Base-by-base conservation (phyloP, 2,888 invertebrate species). In the Ornithoptera alexandrae region DNA sequence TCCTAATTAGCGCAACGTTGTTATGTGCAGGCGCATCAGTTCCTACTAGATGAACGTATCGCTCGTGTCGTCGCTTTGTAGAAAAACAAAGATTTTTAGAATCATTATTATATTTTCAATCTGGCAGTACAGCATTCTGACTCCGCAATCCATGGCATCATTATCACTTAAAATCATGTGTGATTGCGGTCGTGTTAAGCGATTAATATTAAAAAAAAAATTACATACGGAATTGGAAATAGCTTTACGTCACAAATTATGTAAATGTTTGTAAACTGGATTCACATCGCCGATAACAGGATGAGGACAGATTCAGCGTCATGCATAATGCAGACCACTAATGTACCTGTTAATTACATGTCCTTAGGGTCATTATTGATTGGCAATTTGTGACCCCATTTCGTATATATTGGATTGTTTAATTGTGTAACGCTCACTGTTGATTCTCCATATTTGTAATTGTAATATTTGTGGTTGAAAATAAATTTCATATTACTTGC, bases 311-410 rank as follows among this genome's bases (percentile, higher is more conserved):
- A 87, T 85, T 86, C 83, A 76, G 78, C 78, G 79, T 81, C 82
- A 88, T 89, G 87, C 87, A 89, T 90, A 84, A 89, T 88, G 85
- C 85, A 88, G 73, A 73, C 76, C 78, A 78, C 86, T 87, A 88
- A 89, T 89, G 85, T 81, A 82, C 80, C 79, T 78, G 85, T 85
- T 89, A 88, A 89, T 89, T 86, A 87, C 83, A 80, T 71, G 81
- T 81, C 85, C 85, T 86, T 81, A 80, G 83, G 84, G 83, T 79
- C 80, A 81, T 82, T 83, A 85, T 86, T 87, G 85, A 87, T 87
- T 88, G 84, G 81, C 84, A 87, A 87, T 86, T 83, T 84, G 82
- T 74, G 79, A 76, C 79, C 77, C 81, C 80, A 82, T 84, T 85
- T 83, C 78, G 77, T 81, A 75, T 80, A 79, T 79, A 84, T 83